A percentile compares a stretch with the other conserved stretches of the same genome.
These are phyloP conservation scores for Nomada hirtipes DNA, from an alignment of 2,888 invertebrate genomes.

Conservation along the genomic window DNA sequence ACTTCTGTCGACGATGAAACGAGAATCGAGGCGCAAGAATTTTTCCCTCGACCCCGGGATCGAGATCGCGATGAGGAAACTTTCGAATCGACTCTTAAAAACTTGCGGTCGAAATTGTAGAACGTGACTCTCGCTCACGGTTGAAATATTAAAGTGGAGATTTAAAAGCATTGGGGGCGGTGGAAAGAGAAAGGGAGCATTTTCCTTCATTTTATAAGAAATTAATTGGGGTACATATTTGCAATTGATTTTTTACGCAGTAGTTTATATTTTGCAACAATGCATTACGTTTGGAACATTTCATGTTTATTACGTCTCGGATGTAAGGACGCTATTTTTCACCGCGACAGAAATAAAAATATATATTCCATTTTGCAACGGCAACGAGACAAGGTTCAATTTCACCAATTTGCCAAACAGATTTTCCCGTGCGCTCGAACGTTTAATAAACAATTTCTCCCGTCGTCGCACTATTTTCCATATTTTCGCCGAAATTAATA, in stretches of 20 bases:
- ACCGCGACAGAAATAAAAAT: neutral
- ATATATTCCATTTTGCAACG: neutral
- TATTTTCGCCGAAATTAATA: slow-evolving; percentile 18
- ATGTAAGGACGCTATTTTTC: no score
- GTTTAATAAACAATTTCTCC: slow-evolving; percentile 1
- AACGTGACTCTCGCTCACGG: neutral
- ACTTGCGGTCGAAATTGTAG: slow-evolving; percentile 11
- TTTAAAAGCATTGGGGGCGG: no score
- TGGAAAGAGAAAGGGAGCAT: no score
- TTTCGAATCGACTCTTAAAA: slow-evolving; percentile 8
- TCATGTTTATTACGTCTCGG: no score
- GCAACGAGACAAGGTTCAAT: neutral
- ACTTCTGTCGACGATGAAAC: slow-evolving; percentile 15
- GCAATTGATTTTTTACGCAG: no score
- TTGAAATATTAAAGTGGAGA: no score
- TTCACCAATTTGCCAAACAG: neutral
- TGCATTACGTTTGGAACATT: no score
- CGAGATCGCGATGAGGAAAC: slow-evolving; percentile 20
- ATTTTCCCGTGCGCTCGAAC: neutral
- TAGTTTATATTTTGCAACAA: no score
- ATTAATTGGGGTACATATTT: no score
- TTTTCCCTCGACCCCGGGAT: slow-evolving; percentile 4
- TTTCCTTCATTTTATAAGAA: no score
- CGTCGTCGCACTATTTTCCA: neutral
- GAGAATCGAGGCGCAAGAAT: slow-evolving; percentile 7